Percentiles rank a stretch among this genome's conserved stretches.
Conservation (phyloP, 1,140 invertebrate genomes). For the Drosophila sturtevanti region DNA sequence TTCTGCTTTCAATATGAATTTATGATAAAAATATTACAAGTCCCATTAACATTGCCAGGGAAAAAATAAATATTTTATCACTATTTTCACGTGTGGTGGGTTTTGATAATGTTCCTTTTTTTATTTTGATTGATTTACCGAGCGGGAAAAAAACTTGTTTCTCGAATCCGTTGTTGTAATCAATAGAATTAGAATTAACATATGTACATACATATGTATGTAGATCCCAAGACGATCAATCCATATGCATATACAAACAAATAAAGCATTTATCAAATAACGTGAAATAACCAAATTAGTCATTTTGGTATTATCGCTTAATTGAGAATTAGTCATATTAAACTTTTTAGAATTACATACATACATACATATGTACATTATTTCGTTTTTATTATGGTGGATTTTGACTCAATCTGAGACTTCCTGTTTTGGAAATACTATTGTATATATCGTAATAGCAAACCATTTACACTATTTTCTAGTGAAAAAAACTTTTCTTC, state of each 20-base stretch:
- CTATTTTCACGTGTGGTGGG: neutral
- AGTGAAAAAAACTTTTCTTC: neutral
- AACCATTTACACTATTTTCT: neutral
- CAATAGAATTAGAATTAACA: no score
- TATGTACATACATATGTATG: no score
- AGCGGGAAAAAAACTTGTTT: neutral
- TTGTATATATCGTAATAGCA: neutral
- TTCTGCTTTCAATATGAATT: neutral
- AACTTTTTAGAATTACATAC: no score
- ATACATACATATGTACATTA: no score
- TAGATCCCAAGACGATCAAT: no score
- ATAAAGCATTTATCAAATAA: no score
- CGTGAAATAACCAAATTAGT: no score
- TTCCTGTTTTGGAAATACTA: neutral
- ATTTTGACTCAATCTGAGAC: neutral
- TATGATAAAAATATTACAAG: neutral
- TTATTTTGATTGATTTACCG: neutral
- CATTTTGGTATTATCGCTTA: no score
- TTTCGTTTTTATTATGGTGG: no score
- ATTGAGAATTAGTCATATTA: no score
- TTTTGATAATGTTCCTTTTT: neutral
- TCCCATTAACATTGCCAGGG: no score
- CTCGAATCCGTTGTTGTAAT: neutral
- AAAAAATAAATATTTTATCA: neutral
- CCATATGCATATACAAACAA: no score